phyloP scores from a whole-genome alignment of 1,140 invertebrate genomes.

The Spodoptera frugiperda region DNA sequence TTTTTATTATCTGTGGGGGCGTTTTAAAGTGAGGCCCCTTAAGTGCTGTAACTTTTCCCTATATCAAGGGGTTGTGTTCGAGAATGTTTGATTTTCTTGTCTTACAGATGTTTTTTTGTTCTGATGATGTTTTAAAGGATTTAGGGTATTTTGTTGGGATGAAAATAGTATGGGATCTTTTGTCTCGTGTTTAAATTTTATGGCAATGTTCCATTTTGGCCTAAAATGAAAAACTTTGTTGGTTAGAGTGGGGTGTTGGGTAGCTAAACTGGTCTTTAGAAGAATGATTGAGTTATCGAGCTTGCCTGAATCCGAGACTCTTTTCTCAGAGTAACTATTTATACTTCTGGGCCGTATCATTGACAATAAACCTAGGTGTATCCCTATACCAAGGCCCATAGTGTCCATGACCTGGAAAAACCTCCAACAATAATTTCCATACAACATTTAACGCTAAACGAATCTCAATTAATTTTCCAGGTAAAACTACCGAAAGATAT shows the following conservation, averaged over 20 bases:
- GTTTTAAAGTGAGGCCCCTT: constrained; percentile 75
- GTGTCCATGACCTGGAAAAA: constrained; percentile 26
- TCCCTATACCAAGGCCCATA: not conserved
- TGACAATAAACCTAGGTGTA: not conserved
- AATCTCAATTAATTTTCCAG: constrained; percentile 34
- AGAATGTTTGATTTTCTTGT: constrained; percentile 33
- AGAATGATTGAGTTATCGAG: no score
- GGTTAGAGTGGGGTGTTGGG: no score
- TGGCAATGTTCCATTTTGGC: no score
- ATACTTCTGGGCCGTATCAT: not conserved
- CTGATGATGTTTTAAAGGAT: not conserved
- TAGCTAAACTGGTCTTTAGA: no score
- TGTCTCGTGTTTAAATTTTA: not conserved
- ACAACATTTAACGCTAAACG: constrained; percentile 12
- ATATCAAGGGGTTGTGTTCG: constrained; percentile 44
- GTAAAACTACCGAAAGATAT: constrained; percentile 31
- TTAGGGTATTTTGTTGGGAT: not conserved
- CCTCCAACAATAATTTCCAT: constrained; percentile 12
- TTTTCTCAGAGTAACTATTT: no score
- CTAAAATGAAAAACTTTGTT: no score
- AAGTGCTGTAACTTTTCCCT: constrained; percentile 70
- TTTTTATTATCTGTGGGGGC: constrained; percentile 84
- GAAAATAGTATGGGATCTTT: not conserved
- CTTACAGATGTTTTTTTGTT: constrained; percentile 41
- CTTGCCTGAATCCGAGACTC: no score